Evolutionary conservation across 1,140 invertebrate genomes (phyloP).

Genomic region (Mizuhopecten yessoensis): DNA sequence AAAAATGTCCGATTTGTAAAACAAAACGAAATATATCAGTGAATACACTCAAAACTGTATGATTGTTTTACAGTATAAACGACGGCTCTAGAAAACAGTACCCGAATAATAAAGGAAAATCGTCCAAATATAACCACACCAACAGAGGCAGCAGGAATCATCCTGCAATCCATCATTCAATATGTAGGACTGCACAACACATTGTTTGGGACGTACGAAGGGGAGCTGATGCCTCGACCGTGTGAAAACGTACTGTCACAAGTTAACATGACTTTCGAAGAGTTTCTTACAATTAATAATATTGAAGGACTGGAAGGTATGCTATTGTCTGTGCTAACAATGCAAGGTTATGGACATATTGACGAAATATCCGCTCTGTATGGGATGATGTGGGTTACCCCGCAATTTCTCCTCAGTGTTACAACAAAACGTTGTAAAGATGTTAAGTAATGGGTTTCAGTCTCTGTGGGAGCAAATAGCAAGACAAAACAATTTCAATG

Average conservation of each 20-base stretch:
- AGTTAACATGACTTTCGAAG: conserved; percentile 37
- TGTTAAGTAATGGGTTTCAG: conserved; percentile 44
- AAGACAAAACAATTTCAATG: conserved; percentile 12
- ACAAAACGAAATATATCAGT: too few relatives aligned
- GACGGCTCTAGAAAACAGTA: neutral
- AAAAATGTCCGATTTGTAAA: too few relatives aligned
- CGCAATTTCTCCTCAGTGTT: neutral
- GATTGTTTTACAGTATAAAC: neutral
- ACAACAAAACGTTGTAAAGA: neutral
- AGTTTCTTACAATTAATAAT: conserved; percentile 44
- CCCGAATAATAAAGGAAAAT: neutral
- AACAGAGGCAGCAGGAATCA: neutral
- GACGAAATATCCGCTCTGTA: conserved; percentile 50
- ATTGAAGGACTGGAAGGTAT: neutral
- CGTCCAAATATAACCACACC: neutral
- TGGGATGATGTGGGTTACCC: conserved; percentile 47
- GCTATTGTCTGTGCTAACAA: conserved; percentile 39
- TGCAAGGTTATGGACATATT: conserved; percentile 46
- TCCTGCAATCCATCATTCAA: neutral
- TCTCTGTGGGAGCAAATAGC: conserved; percentile 15
- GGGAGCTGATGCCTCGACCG: conserved; percentile 45
- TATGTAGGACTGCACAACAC: conserved; percentile 23
- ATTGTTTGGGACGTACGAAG: conserved; percentile 49
- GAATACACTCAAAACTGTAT: too few relatives aligned
- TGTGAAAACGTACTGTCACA: neutral